These are phyloP conservation scores for Harpalus rufipes DNA, from an alignment of 2,888 invertebrate species.

Conservation along the genomic window DNA sequence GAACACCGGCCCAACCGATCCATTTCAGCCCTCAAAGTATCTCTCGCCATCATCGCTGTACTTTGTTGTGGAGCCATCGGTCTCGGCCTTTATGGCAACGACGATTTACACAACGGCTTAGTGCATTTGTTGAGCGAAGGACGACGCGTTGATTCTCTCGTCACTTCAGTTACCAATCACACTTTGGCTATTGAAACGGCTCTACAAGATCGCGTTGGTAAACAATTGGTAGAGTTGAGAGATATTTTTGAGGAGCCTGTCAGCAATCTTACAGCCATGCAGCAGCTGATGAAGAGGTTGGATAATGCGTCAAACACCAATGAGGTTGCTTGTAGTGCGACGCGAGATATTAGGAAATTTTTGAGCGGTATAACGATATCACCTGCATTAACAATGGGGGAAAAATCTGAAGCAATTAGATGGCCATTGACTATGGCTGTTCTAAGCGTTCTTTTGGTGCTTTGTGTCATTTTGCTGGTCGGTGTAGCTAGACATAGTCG, in stretches of 20 bases:
- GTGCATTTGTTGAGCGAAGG: conserved; percentile 89
- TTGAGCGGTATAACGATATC: conserved; percentile 85
- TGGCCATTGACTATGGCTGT: conserved; percentile 95
- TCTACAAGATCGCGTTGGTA: conserved; percentile 82
- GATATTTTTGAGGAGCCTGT: conserved; percentile 89
- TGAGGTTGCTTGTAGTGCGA: conserved; percentile 86
- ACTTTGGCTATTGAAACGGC: conserved; percentile 88
- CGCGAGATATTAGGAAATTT: conserved; percentile 86
- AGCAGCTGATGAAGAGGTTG: conserved; percentile 84
- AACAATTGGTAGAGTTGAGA: conserved; percentile 84
- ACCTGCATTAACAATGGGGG: conserved; percentile 80
- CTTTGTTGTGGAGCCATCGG: conserved; percentile 94
- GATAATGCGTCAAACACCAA: conserved; percentile 87
- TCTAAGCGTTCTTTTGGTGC: conserved; percentile 89
- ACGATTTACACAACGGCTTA: conserved; percentile 94
- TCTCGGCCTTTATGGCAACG: conserved; percentile 95
- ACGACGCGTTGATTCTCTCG: conserved; percentile 88
- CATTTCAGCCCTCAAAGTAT: conserved; percentile 91
- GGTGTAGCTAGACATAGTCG: conserved; percentile 94
- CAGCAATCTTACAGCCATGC: conserved; percentile 87
- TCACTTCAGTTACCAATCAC: conserved; percentile 90
- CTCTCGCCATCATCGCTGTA: conserved; percentile 89
- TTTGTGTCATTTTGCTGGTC: conserved; percentile 93
- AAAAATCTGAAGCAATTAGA: conserved; percentile 86
- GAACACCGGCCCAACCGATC: conserved; percentile 93